Evolutionary conservation across 2,888 invertebrate species (phyloP).

Genomic region (Pandemis corylana): DNA sequence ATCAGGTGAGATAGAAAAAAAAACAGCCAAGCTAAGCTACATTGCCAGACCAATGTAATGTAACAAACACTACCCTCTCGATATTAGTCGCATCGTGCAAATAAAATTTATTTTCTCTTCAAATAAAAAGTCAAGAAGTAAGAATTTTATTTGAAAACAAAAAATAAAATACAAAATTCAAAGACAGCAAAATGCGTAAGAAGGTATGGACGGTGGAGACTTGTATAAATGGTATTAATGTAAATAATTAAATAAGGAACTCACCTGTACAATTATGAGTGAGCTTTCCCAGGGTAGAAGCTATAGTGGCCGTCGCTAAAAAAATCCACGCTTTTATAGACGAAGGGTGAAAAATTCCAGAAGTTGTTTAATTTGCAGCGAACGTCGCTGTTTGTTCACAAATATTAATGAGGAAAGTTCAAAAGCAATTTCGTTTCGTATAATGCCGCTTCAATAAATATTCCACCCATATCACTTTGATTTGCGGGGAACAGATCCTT

Average conservation of each 20-base stretch:
- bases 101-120: background rate
- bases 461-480: conserved; percentile 30
- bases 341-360: conserved; percentile 25
- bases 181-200: background rate
- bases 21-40: too few relatives aligned
- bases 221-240: background rate
- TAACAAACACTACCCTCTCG: background rate
- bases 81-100: background rate
- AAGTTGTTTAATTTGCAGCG: conserved; percentile 28
- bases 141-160: background rate
- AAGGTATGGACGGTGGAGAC: background rate
- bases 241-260: background rate
- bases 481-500: conserved; percentile 19
- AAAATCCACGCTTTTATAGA: conserved; percentile 53
- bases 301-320: conserved; percentile 28
- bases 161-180: too few relatives aligned
- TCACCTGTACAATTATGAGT: conserved; percentile 18
- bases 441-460: conserved; percentile 45
- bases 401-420: conserved; percentile 50
- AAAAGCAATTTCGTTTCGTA: conserved; percentile 45
- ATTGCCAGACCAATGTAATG: background rate
- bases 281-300: conserved; percentile 7
- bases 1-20: too few relatives aligned
- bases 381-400: conserved; percentile 40
- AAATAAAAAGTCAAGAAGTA: background rate